Conservation (phyloP, 2,797 vertebrate genomes). For the Poeciliopsis presidionis region DNA sequence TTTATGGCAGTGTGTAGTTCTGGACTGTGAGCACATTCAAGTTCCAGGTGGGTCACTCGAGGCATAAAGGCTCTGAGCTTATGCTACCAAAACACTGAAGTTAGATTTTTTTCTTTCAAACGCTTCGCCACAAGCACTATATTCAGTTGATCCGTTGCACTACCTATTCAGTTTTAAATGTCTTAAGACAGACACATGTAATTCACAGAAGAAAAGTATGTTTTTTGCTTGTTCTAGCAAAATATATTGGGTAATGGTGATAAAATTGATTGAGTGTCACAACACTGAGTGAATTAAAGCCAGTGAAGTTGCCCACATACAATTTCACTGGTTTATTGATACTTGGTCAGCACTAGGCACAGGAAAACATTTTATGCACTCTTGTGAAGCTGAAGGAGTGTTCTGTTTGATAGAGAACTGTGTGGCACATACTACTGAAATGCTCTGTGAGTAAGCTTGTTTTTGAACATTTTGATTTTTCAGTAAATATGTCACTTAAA, state of each 20-base stretch:
- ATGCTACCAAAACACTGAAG: background rate
- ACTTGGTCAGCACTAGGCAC: background rate
- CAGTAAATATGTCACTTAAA: background rate
- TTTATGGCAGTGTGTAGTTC: background rate
- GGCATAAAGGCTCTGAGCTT: background rate
- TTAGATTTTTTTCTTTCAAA: background rate
- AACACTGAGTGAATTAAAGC: slow-evolving; percentile 1
- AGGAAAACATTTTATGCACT: too few relatives aligned
- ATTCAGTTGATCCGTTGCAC: background rate
- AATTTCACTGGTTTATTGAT: slow-evolving; percentile 2
- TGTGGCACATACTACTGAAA: background rate
- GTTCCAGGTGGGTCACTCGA: background rate
- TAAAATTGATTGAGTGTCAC: background rate
- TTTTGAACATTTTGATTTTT: background rate
- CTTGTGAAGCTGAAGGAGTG: background rate
- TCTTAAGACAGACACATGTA: background rate
- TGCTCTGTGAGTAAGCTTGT: background rate
- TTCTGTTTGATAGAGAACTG: background rate
- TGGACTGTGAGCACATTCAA: background rate
- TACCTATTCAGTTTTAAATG: background rate
- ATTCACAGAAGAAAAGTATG: background rate
- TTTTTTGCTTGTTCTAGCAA: background rate
- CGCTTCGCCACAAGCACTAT: background rate
- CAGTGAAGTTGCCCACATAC: background rate
- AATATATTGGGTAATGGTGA: background rate